Conservation (phyloP, 2,888 invertebrate genomes). For the Eudasyphora cyanicolor region DNA sequence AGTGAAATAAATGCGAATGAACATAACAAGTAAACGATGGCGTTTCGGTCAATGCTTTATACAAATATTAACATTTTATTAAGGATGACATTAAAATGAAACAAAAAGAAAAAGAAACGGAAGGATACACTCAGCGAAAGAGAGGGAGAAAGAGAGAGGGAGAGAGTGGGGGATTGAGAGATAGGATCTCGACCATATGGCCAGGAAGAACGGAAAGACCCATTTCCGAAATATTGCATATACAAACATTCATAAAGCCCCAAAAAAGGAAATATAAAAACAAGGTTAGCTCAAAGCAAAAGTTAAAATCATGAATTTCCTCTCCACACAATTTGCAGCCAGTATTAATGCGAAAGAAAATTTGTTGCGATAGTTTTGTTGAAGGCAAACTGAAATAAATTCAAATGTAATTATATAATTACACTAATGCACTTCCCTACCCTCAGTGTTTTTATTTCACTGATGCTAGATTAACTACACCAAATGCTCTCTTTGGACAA, state of each 20-base stretch:
- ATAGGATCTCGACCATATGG: neutral
- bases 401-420: neutral
- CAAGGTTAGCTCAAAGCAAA: slow-evolving; percentile 44
- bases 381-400: neutral
- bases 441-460: too few species aligned
- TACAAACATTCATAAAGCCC: neutral
- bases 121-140: slow-evolving; percentile 16
- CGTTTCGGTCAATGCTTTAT: slow-evolving; percentile 53
- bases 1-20: neutral
- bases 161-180: too few species aligned
- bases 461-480: too few species aligned
- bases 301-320: slow-evolving; percentile 43
- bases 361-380: neutral
- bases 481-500: too few species aligned
- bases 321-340: neutral
- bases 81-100: slow-evolving; percentile 29
- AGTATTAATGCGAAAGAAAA: neutral
- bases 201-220: neutral
- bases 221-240: too few species aligned
- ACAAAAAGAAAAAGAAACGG: slow-evolving; percentile 11
- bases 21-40: slow-evolving; percentile 24
- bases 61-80: slow-evolving; percentile 63
- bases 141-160: neutral
- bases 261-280: slow-evolving; percentile 40
- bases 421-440: too few species aligned